A percentile compares a stretch with the other conserved stretches of the same genome.
Conservation (phyloP, 2,797 vertebrate species). For the Acrossocheilus wenchowensis region DNA sequence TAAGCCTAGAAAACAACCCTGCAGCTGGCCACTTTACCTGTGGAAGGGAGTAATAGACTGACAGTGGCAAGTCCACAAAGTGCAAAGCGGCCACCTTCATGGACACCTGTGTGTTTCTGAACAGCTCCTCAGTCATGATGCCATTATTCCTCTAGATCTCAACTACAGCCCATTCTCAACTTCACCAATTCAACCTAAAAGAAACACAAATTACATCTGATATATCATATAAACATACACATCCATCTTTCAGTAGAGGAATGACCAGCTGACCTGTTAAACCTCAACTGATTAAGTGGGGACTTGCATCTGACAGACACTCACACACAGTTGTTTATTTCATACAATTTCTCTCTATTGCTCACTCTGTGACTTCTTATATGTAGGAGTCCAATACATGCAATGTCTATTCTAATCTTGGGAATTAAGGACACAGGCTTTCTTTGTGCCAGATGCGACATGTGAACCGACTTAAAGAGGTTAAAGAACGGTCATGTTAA, state of each 20-base stretch:
- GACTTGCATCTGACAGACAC: neutral
- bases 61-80: conserved; percentile 85
- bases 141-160: conserved; percentile 65
- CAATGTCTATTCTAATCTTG: neutral
- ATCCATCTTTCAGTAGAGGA: neutral
- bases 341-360: neutral
- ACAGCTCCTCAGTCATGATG: conserved; percentile 86
- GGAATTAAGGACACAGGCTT: neutral
- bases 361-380: neutral
- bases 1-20: neutral
- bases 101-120: conserved; percentile 78
- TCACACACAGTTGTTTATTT: neutral
- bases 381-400: neutral
- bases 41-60: conserved; percentile 84
- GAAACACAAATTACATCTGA: neutral
- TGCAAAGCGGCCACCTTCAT: conserved; percentile 81
- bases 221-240: neutral
- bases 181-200: conserved; percentile 50
- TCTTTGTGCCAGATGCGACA: neutral
- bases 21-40: conserved; percentile 78
- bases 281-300: neutral
- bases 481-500: neutral
- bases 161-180: conserved; percentile 51
- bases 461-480: neutral
- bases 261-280: neutral